Percentiles rank a stretch among this genome's conserved stretches.
Evolutionary conservation across 2,888 invertebrate genomes (phyloP).

Genomic region (Gandaritis pyraliata): DNA sequence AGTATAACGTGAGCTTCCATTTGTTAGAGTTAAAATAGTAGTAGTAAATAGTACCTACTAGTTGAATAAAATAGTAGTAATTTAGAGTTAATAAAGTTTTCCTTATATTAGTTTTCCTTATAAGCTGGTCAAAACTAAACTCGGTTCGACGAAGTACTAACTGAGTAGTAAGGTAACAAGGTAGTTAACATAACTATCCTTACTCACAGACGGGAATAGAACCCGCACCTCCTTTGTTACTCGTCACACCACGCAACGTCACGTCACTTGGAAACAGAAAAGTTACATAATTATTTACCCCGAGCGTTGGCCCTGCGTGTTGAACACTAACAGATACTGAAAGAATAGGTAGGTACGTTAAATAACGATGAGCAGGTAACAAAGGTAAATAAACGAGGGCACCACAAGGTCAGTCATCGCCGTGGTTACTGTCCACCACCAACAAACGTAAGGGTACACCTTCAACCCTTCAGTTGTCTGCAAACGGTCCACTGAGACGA

Average conservation of each 20-base stretch:
- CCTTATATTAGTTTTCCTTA: no score
- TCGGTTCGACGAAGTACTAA: no score
- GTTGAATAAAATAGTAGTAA: no score
- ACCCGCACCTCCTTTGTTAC: no score
- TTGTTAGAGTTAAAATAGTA: no score
- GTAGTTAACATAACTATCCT: no score
- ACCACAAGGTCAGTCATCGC: conserved; percentile 72
- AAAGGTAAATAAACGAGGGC: conserved; percentile 62
- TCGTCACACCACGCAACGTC: neutral
- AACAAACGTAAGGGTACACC: conserved; percentile 53
- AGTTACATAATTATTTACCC: conserved; percentile 1
- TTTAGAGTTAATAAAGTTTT: no score
- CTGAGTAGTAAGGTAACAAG: no score
- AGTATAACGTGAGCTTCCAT: no score
- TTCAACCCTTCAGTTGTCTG: conserved; percentile 37
- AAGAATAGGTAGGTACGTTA: conserved; percentile 12
- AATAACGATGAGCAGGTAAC: conserved; percentile 44
- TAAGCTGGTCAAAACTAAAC: no score
- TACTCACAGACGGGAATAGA: no score
- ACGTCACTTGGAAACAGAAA: conserved; percentile 4
- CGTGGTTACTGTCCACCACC: conserved; percentile 69
- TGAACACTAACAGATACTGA: neutral
- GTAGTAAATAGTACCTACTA: no score
- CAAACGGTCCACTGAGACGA: conserved; percentile 18
- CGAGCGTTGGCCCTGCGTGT: conserved; percentile 4